phyloP scores from a whole-genome alignment of 2,888 invertebrate species.

The Cephus spinipes region DNA sequence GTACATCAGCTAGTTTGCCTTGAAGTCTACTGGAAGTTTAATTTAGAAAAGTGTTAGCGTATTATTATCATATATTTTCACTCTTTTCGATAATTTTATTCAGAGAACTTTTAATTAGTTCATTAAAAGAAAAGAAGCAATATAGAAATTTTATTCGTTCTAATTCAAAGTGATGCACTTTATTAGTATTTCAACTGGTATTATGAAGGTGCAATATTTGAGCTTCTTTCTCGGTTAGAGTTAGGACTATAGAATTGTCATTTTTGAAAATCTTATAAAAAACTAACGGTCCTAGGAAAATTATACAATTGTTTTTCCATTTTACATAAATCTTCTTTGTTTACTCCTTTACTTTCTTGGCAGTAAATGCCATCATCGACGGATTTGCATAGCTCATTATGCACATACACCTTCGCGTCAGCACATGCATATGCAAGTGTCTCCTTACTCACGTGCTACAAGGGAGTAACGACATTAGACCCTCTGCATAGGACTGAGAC shows the following conservation, averaged over 20 bases:
- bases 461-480: conserved; percentile 7
- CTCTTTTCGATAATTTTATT: background rate
- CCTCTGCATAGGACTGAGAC: background rate
- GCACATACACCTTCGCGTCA: conserved; percentile 5
- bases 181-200: background rate
- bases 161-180: background rate
- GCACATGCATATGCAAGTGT: background rate
- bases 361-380: conserved; percentile 15
- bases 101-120: background rate
- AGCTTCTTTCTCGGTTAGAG: background rate
- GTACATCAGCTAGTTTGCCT: background rate
- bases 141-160: background rate
- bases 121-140: background rate
- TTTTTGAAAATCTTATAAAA: background rate
- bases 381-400: conserved; percentile 19
- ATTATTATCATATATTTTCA: background rate
- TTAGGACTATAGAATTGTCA: background rate
- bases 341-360: background rate
- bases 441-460: background rate
- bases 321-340: background rate
- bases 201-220: background rate
- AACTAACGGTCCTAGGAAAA: background rate
- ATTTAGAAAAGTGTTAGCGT: background rate
- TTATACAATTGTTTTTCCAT: background rate
- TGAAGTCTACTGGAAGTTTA: background rate